Evolutionary conservation across 2,888 invertebrate species (phyloP), one percentile per base, ranked within the genome.

Genomic region (Andrena marginata): DNA sequence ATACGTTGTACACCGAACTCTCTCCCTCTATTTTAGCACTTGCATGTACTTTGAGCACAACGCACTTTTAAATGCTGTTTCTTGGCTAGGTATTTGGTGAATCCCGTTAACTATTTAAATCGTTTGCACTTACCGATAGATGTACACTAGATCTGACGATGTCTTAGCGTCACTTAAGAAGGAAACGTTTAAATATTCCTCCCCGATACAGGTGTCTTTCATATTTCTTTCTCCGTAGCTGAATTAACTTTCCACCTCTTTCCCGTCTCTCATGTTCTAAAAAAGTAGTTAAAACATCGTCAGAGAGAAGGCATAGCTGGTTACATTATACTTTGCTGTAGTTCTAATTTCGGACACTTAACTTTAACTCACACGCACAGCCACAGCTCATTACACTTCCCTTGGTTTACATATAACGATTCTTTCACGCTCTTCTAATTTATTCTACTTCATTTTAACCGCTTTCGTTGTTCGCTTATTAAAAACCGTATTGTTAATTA

Each of bases 401-500:
- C 23, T 56, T 23, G 48, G 20, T 76, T 68, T 26, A 65, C 69
- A 76, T 73, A 69, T n/a, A 8, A 29, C 51, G 42, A 26, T n/a
- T 48, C 20, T 48, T 31, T 29, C 35, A 64, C 8, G n/a, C 68
- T 74, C 31, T 23, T 60, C 8, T 70, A 75, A 68, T 78, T 51
- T 60, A 23, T 65, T 51, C 65, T 23, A 23, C 7, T 60, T 31
- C 49, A 33, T 33, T 48, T 13, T 72, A 56, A 29, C 73, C 54
- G 87, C 89, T 89, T 90, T 82, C 8, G 35, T 63, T 77, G 89
- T 86, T 56, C 65, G 84, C 86, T 82, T 89, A 72, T 77, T 85
- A 81, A 69, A 76, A 76, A 83, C 69, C 42, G 69, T 82, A 20
- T 85, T 83, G 72, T 90, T 86, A 60, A 87, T 90, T 75, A 77